Conservation (phyloP, 2,888 invertebrate genomes). For the Resseliella maxima region DNA sequence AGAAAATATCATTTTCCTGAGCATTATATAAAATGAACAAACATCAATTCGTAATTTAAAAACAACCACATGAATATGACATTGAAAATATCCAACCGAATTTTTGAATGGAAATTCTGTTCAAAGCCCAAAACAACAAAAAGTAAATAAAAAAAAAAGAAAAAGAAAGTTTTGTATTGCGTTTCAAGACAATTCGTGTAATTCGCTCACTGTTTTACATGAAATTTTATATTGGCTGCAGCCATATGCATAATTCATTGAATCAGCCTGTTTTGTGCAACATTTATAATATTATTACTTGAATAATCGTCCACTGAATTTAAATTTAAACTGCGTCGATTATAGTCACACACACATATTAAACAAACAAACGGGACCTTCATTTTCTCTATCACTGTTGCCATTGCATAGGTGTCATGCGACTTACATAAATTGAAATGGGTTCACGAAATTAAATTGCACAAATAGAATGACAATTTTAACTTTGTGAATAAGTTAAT, state of each 20-base stretch:
- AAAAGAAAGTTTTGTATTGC: not conserved
- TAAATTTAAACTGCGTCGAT: not conserved
- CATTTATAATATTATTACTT: conserved; percentile 1
- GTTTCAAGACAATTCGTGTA: not conserved
- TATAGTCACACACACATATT: not conserved
- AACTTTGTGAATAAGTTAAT: not conserved
- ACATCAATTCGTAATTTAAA: not conserved
- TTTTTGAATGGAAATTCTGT: not conserved
- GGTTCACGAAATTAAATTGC: not conserved
- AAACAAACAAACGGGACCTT: too few relatives aligned
- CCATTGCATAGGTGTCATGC: not conserved
- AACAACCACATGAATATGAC: conserved; percentile 32
- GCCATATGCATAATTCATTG: not conserved
- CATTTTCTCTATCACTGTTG: not conserved
- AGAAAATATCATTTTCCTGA: not conserved
- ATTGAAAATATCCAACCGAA: not conserved
- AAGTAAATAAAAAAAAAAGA: not conserved
- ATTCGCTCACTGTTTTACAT: not conserved
- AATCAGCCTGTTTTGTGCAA: not conserved
- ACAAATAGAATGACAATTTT: not conserved
- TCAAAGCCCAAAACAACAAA: too few relatives aligned
- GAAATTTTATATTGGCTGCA: not conserved
- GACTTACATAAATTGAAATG: not conserved
- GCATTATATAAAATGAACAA: not conserved
- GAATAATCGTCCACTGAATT: conserved; percentile 25